A percentile compares a stretch with the other conserved stretches of the same genome.
Evolutionary conservation across 2,888 invertebrate genomes (phyloP).

Genomic region (Pandemis heparana): DNA sequence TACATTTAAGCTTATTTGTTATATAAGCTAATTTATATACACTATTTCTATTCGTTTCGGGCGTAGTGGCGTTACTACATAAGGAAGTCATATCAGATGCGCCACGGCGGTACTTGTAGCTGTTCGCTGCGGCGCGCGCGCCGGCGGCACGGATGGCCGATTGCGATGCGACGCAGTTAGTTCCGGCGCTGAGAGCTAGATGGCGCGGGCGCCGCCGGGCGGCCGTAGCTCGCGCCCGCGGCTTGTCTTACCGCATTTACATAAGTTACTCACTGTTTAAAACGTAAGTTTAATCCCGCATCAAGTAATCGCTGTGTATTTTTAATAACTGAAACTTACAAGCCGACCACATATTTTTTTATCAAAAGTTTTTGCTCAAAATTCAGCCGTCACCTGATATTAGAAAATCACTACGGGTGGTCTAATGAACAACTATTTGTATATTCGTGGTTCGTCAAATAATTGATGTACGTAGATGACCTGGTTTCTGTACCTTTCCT

Average conservation of each 20-base stretch:
- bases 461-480: conserved; percentile 76
- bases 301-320: conserved; percentile 79
- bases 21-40: conserved; percentile 85
- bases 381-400: conserved; percentile 70
- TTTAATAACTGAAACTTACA: conserved; percentile 70
- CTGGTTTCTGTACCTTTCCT: conserved; percentile 71
- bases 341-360: conserved; percentile 81
- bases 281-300: conserved; percentile 81
- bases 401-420: conserved; percentile 55
- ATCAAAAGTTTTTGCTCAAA: conserved; percentile 83
- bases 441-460: conserved; percentile 57
- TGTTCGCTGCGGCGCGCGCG: conserved; percentile 55
- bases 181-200: conserved; percentile 44
- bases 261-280: conserved; percentile 81
- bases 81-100: conserved; percentile 83
- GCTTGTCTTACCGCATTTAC: conserved; percentile 79
- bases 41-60: conserved; percentile 82
- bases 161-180: conserved; percentile 31
- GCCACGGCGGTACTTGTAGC: conserved; percentile 66
- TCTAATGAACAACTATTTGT: conserved; percentile 54
- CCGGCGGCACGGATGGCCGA: conserved; percentile 44
- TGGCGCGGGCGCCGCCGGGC: conserved; percentile 55
- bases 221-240: conserved; percentile 72
- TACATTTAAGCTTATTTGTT: conserved; percentile 86
- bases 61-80: conserved; percentile 78